These are phyloP conservation scores for Pardosa pseudoannulata DNA, from an alignment of 2,888 invertebrate species.

Conservation along the genomic window DNA sequence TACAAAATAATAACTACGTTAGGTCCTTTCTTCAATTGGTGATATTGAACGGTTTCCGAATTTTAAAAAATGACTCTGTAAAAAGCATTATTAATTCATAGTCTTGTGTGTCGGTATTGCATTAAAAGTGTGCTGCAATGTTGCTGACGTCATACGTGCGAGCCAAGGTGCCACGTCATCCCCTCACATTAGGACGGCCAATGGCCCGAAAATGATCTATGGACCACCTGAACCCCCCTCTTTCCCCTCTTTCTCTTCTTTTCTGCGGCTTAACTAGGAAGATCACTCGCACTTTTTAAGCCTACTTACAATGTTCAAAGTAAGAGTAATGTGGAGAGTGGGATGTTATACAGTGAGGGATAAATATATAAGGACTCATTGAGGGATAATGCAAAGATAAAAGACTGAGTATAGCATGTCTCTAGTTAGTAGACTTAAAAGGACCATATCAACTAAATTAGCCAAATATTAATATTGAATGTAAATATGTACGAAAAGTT, in stretches of 20 bases:
- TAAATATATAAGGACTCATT: background rate
- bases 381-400: no score
- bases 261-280: constrained; percentile 16
- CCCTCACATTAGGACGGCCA: constrained; percentile 55
- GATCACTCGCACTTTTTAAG: constrained; percentile 45
- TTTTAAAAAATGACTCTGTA: no score
- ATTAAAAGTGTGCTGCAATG: background rate
- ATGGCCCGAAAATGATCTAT: constrained; percentile 67
- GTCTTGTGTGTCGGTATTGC: background rate
- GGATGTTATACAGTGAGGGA: background rate
- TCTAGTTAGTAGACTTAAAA: no score
- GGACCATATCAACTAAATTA: no score
- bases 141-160: constrained; percentile 36
- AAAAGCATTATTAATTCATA: no score
- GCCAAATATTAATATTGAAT: no score
- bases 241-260: no score
- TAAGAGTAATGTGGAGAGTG: background rate
- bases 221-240: constrained; percentile 53
- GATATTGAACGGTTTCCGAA: no score
- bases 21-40: no score
- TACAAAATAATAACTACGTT: no score
- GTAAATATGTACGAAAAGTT: no score
- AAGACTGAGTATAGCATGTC: no score
- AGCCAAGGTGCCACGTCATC: constrained; percentile 50
- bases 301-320: background rate